Conservation (phyloP, 2,797 vertebrate genomes). For the Okamejei kenojei region DNA sequence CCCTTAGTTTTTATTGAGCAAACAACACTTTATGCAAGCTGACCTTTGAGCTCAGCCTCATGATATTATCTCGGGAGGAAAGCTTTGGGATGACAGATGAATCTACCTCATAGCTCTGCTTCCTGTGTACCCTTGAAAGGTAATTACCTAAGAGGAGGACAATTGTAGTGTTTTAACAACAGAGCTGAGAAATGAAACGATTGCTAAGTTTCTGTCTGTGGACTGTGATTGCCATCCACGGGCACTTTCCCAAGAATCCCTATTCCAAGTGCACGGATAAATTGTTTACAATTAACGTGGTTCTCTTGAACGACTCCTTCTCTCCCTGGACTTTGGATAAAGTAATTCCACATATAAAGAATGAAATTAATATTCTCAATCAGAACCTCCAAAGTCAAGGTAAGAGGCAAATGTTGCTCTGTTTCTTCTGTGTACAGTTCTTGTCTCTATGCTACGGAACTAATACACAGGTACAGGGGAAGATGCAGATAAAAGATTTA, state of each 20-base stretch:
- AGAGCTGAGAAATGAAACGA: conserved; percentile 13
- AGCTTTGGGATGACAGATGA: background rate
- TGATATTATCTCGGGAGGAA: background rate
- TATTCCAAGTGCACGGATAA: background rate
- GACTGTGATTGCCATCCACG: background rate
- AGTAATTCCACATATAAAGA: background rate
- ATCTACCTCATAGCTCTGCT: background rate
- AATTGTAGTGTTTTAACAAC: conserved; percentile 21
- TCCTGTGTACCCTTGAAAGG: background rate
- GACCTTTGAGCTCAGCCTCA: conserved; percentile 9
- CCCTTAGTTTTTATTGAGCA: background rate
- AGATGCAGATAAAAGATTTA: background rate
- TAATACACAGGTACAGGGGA: too few species aligned
- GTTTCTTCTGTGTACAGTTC: too few species aligned
- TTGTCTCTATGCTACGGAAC: background rate
- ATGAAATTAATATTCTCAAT: background rate
- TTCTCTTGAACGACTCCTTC: background rate
- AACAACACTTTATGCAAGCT: background rate
- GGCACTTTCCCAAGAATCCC: background rate
- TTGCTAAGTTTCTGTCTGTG: conserved; percentile 1
- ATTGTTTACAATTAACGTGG: conserved; percentile 29
- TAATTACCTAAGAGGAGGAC: background rate
- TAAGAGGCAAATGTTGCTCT: background rate
- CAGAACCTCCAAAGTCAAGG: background rate
- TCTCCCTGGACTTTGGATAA: background rate